Percentiles rank a stretch among this genome's conserved stretches.
Conservation (phyloP, 37 sponge, comb jelly and placozoan genomes). For the Crambe crambe region DNA sequence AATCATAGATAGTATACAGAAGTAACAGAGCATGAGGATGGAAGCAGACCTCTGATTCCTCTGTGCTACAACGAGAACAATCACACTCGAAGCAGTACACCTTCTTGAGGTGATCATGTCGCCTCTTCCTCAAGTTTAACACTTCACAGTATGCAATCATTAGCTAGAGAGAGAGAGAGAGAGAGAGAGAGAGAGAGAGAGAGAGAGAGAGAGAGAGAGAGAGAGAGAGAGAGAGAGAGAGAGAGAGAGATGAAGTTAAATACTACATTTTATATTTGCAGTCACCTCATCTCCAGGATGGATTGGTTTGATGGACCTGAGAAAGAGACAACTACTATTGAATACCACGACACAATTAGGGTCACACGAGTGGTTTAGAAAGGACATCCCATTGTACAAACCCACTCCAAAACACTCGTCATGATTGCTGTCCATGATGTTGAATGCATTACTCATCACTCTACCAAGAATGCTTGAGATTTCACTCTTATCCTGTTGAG, state of each 20-base stretch:
- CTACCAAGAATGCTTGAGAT: neutral
- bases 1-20: neutral
- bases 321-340: slow-evolving; percentile 21
- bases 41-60: neutral
- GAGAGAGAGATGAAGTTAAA: neutral
- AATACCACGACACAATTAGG: slow-evolving; percentile 72
- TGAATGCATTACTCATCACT: slow-evolving; percentile 4
- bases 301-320: slow-evolving; percentile 43
- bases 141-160: slow-evolving; percentile 69
- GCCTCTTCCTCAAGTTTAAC: slow-evolving; percentile 31
- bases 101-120: slow-evolving; percentile 24
- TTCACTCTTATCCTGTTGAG: neutral
- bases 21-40: neutral
- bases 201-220: neutral
- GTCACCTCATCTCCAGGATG: slow-evolving; percentile 54
- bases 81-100: slow-evolving; percentile 54
- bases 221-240: neutral
- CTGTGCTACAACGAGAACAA: slow-evolving; percentile 45
- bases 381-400: slow-evolving; percentile 36
- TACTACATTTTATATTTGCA: neutral
- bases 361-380: slow-evolving; percentile 76
- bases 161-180: slow-evolving; percentile 28
- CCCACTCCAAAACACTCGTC: neutral
- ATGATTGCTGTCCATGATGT: neutral
- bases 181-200: neutral